These are phyloP conservation scores for Chondrosia reniformis DNA, from an alignment of 37 sponge, comb jelly and placozoan species.

Conservation along the genomic window DNA sequence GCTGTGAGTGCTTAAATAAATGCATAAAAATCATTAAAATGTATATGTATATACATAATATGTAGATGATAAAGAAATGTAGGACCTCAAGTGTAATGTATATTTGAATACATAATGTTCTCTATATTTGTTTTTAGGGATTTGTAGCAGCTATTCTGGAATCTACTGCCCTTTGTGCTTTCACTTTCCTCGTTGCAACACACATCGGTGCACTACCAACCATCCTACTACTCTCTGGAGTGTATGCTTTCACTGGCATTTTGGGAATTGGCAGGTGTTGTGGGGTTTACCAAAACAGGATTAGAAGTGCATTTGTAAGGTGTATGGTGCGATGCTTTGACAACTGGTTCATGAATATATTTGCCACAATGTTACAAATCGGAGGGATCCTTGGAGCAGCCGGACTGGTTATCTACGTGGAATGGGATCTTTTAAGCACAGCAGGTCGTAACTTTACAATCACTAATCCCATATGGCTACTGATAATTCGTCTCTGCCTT, in stretches of 20 bases:
- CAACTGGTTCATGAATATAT: neutral
- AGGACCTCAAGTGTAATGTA: neutral
- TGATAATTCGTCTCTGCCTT: neutral
- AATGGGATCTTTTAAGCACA: neutral
- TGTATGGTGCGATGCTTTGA: neutral
- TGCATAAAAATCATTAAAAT: neutral
- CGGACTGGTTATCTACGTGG: neutral
- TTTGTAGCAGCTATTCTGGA: neutral
- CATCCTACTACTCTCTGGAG: constrained; percentile 43
- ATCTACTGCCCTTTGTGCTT: constrained; percentile 29
- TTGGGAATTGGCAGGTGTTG: constrained; percentile 1
- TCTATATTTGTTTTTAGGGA: neutral
- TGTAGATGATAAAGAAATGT: no score
- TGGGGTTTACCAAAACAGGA: neutral
- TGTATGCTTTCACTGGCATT: constrained; percentile 29
- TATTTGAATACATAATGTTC: neutral
- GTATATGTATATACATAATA: no score
- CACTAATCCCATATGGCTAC: neutral
- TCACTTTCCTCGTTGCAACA: constrained; percentile 31
- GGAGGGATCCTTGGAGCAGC: neutral
- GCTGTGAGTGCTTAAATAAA: constrained; percentile 30
- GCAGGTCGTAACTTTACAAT: neutral
- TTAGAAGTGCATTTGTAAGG: neutral
- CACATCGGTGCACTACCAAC: constrained; percentile 30
- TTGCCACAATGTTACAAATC: neutral